Percentiles rank a stretch among this genome's conserved stretches.
phyloP scores from a whole-genome alignment of 2,888 invertebrate species.

The Acleris sparsana region DNA sequence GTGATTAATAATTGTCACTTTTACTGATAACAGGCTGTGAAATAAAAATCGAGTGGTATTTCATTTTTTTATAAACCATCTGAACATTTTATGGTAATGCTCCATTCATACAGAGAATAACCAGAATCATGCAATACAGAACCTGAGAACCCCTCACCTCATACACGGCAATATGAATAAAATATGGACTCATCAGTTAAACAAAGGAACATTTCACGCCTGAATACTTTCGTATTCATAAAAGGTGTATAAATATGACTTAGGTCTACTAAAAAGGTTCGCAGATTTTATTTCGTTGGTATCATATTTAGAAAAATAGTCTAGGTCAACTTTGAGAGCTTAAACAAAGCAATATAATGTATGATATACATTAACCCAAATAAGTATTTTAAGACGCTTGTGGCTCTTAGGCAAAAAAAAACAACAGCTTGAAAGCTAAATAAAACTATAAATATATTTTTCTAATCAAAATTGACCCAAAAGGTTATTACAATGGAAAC shows the following conservation, averaged over 20 bases:
- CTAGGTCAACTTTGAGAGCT: background rate
- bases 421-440: too few species aligned
- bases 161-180: constrained; percentile 72
- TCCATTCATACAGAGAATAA: constrained; percentile 46
- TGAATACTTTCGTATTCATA: constrained; percentile 57
- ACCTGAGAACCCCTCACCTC: constrained; percentile 50
- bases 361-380: too few species aligned
- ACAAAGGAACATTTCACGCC: constrained; percentile 67
- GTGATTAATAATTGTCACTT: too few species aligned
- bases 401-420: too few species aligned
- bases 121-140: constrained; percentile 48
- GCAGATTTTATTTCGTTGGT: background rate
- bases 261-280: constrained; percentile 41
- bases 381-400: too few species aligned
- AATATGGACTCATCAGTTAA: constrained; percentile 76
- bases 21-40: too few species aligned
- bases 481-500: too few species aligned
- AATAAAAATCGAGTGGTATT: background rate
- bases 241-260: constrained; percentile 57
- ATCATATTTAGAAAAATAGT: background rate
- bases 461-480: too few species aligned
- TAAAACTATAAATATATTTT: too few species aligned
- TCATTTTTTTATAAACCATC: background rate
- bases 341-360: background rate
- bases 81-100: constrained; percentile 10